Evolutionary conservation across 2,113 vertebrate species (phyloP), one percentile per base, ranked within the genome.

Genomic region (Pionites leucogaster): DNA sequence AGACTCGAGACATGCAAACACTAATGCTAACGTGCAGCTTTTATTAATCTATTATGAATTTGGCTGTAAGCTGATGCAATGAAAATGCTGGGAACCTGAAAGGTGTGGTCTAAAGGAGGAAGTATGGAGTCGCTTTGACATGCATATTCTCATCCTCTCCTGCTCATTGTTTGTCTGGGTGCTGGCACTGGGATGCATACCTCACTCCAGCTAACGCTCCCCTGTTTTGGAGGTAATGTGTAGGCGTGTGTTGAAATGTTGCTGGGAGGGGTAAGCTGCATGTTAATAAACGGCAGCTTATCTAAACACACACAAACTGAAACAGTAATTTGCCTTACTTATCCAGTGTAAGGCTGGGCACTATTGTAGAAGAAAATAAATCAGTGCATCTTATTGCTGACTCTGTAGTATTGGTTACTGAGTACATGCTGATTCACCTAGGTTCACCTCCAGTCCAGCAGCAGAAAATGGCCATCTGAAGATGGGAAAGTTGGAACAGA

Each of bases 161-260:
- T 72, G 44, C 89, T 78, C 33, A 27, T 75, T 84, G 90, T 91
- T 92, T 86, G 88, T 47, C 91, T 88, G 68, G 82, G 59, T 96
- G 83, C 88, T 93, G 94, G 94, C 96, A 95, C 55, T 37, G 50
- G 52, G 81, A 39, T 78, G 65, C 62, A 52, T 28, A 31, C 65
- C 77, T 88, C 62, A 22, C 80, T 74, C 55, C 81, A 89, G 81
- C 65, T 24, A 88, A 90, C 7, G 10, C 83, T 50, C 44, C 83
- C 70, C 39, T 84, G 29, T 29, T 93, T 86, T 55, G 69, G 65
- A 92, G 86, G 92, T 31, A 90, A 50, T 0, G 33, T 41, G 95
- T 95, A 90, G 95, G 96, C 16, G 62, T 95, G 57, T 92, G 94
- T 95, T 91, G 96, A 96, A 96, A 97, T 1, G 1, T 71, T 78